phyloP scores from a whole-genome alignment of 92 coral and sea anemone species.

The Anthopleura xanthogrammica region DNA sequence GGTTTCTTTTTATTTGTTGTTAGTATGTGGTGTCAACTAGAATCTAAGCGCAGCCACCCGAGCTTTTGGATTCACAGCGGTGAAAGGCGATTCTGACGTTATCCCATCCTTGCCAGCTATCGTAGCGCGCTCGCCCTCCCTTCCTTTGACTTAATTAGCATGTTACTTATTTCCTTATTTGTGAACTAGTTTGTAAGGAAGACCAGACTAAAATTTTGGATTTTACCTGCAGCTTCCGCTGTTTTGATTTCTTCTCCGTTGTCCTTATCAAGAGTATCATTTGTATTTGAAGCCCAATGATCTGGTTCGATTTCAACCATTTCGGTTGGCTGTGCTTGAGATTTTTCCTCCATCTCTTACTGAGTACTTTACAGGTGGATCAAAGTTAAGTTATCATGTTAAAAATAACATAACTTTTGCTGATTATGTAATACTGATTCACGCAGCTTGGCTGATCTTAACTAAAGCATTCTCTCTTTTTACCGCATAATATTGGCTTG shows the following conservation, averaged over 20 bases:
- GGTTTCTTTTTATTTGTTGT: too few species aligned
- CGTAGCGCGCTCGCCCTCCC: too few species aligned
- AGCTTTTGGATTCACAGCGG: too few species aligned
- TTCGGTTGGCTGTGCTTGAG: not conserved
- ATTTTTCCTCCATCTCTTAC: not conserved
- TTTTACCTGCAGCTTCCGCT: not conserved
- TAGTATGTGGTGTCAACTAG: too few species aligned
- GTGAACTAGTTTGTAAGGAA: too few species aligned
- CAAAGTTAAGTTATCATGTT: not conserved
- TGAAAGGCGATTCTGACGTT: too few species aligned
- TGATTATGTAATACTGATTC: not conserved
- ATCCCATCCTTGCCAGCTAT: too few species aligned
- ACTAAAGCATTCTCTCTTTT: not conserved
- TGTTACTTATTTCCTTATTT: too few species aligned
- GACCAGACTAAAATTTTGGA: too few species aligned
- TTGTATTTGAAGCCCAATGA: conserved; percentile 19
- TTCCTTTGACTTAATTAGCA: too few species aligned
- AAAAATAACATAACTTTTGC: not conserved
- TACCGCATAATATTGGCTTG: not conserved
- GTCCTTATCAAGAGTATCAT: not conserved
- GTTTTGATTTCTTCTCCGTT: not conserved
- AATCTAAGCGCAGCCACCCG: too few species aligned
- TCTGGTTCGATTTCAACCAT: not conserved
- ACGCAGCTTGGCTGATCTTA: not conserved
- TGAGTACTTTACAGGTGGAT: not conserved